A percentile compares a stretch with the other conserved stretches of the same genome.
These are phyloP conservation scores for Alectoris magna DNA, from an alignment of 2,797 vertebrate genomes.

Conservation along the genomic window DNA sequence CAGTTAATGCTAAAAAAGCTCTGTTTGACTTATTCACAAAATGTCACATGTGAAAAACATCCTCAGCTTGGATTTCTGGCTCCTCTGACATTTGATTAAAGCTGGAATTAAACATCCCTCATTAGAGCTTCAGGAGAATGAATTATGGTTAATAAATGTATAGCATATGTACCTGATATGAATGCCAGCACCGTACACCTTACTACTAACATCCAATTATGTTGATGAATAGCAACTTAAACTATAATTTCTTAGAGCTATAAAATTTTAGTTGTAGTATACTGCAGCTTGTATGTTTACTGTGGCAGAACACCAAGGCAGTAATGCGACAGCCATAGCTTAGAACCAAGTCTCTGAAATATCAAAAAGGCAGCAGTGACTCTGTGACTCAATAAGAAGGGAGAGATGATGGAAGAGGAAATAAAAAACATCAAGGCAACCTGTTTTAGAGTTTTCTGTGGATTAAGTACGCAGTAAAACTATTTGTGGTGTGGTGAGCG, in stretches of 20 bases:
- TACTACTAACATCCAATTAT: slow-evolving; percentile 71
- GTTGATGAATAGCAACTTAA: slow-evolving; percentile 74
- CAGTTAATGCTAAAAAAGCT: not conserved
- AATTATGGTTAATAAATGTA: slow-evolving; percentile 60
- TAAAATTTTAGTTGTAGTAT: slow-evolving; percentile 61
- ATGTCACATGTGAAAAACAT: slow-evolving; percentile 52
- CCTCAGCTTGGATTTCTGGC: slow-evolving; percentile 45
- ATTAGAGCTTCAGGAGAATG: slow-evolving; percentile 63
- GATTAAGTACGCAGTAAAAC: not conserved
- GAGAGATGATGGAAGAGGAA: not conserved
- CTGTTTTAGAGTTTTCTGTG: not conserved
- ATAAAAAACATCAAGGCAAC: not conserved
- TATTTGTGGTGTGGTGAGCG: not conserved
- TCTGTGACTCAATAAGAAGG: not conserved
- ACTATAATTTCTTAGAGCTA: slow-evolving; percentile 66
- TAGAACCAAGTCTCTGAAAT: not conserved
- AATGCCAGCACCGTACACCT: slow-evolving; percentile 31
- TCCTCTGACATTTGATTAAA: slow-evolving; percentile 72
- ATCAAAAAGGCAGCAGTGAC: not conserved
- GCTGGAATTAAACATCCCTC: slow-evolving; percentile 62
- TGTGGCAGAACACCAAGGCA: slow-evolving; percentile 40
- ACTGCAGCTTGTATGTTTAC: slow-evolving; percentile 53
- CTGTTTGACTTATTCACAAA: slow-evolving; percentile 36
- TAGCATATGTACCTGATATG: slow-evolving; percentile 53
- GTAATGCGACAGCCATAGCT: not conserved